phyloP scores from a whole-genome alignment of 2,888 invertebrate genomes.

The Deilephila elpenor region DNA sequence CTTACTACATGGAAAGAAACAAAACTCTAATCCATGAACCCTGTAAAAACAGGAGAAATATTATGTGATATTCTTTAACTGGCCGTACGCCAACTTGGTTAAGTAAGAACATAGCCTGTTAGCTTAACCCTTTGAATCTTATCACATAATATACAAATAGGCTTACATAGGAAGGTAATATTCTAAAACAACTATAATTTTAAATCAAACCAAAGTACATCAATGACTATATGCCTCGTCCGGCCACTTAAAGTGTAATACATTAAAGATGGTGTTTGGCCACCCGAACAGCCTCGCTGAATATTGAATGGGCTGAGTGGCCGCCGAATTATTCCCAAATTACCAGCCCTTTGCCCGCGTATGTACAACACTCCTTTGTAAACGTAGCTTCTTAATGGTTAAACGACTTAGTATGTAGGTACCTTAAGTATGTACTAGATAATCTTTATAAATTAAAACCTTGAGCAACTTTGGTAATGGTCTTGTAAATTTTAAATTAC shows the following conservation, averaged over 20 bases:
- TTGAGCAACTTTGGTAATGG: too few relatives aligned
- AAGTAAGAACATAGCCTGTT: too few relatives aligned
- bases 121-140: too few relatives aligned
- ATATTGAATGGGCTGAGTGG: conserved; percentile 51
- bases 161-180: too few relatives aligned
- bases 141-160: too few relatives aligned
- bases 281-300: conserved; percentile 43
- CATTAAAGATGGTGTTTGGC: conserved; percentile 44
- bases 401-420: too few relatives aligned
- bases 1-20: too few relatives aligned
- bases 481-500: too few relatives aligned
- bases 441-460: not conserved
- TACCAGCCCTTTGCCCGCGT: conserved; percentile 40
- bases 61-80: too few relatives aligned
- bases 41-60: too few relatives aligned
- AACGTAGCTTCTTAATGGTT: conserved; percentile 18
- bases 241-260: conserved; percentile 40
- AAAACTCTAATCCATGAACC: too few relatives aligned
- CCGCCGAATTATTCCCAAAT: conserved; percentile 49
- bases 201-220: not conserved
- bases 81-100: too few relatives aligned
- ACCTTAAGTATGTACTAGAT: not conserved
- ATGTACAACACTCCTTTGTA: conserved; percentile 27
- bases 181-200: conserved; percentile 26
- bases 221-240: conserved; percentile 14